Evolutionary conservation across 2,888 invertebrate genomes (phyloP).

Genomic region (Trisateles emortualis): DNA sequence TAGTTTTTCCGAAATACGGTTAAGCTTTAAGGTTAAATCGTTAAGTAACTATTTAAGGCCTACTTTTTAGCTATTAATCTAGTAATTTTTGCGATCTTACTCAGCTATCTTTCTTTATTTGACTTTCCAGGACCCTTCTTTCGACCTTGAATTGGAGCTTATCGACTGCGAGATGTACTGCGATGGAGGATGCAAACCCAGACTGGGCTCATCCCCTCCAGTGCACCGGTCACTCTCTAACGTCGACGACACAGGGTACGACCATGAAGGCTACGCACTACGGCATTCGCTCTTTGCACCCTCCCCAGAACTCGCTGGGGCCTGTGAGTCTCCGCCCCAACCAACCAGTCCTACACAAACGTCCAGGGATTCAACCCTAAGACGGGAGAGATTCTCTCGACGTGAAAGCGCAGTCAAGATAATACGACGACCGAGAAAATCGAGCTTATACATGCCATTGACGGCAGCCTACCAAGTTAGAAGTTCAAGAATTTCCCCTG

Average conservation of each 20-base stretch:
- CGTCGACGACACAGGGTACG: constrained; percentile 63
- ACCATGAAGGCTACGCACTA: constrained; percentile 68
- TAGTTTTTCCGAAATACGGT: too few species aligned
- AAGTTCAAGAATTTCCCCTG: constrained; percentile 71
- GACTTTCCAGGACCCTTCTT: constrained; percentile 65
- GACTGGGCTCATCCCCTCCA: constrained; percentile 73
- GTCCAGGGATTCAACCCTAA: constrained; percentile 90
- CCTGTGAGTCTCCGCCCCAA: constrained; percentile 90
- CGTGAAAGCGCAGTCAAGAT: constrained; percentile 45
- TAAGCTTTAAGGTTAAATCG: too few species aligned
- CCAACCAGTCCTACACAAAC: constrained; percentile 94
- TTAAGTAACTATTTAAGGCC: too few species aligned
- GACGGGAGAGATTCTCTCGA: constrained; percentile 50
- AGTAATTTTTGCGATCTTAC: too few species aligned
- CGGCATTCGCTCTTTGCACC: constrained; percentile 64
- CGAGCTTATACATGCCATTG: constrained; percentile 91
- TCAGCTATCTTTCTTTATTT: not conserved
- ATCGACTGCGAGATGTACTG: constrained; percentile 79
- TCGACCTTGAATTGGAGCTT: constrained; percentile 74
- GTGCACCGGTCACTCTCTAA: constrained; percentile 62
- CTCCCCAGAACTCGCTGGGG: constrained; percentile 61
- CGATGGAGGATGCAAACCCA: constrained; percentile 74
- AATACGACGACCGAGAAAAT: constrained; percentile 82
- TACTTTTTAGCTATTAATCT: too few species aligned
- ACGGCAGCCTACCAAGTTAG: constrained; percentile 71